Evolutionary conservation across 30 jellyfish, hydroid and myxozoan species (phyloP).

Genomic region (Catostylus mosaicus): DNA sequence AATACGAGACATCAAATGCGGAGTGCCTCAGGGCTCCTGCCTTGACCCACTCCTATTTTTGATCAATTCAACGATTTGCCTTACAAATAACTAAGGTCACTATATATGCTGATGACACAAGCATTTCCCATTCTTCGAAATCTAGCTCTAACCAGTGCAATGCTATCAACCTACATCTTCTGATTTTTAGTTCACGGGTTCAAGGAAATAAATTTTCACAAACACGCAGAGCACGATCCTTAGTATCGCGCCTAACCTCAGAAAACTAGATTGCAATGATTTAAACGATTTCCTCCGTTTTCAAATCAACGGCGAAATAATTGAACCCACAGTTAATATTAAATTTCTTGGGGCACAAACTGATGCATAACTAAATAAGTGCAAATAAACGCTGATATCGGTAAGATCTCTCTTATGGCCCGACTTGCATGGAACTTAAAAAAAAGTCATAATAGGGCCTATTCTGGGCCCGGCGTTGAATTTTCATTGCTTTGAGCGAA

Average conservation of each 20-base stretch:
- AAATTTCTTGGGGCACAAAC: slow-evolving; percentile 14
- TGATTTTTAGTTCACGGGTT: slow-evolving; percentile 10
- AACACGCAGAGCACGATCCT: slow-evolving; percentile 21
- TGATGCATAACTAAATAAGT: neutral
- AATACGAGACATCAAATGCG: no score
- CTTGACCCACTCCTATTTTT: no score
- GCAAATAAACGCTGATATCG: slow-evolving; percentile 5
- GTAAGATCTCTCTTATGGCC: slow-evolving; percentile 22
- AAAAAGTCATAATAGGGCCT: no score
- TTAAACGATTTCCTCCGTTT: neutral
- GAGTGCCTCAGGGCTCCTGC: no score
- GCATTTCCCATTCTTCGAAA: slow-evolving; percentile 32
- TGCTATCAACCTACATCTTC: neutral
- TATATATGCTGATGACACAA: no score
- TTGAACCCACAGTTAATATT: neutral
- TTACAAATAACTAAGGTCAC: no score
- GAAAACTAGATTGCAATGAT: neutral
- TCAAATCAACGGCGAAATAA: slow-evolving; percentile 11
- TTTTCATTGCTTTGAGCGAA: no score
- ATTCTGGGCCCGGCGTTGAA: no score
- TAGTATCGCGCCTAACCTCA: slow-evolving; percentile 7
- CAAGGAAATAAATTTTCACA: neutral
- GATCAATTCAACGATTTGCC: no score
- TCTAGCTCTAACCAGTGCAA: neutral
- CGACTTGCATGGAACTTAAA: no score